These are phyloP conservation scores for Hypselothyrea guttata DNA, from an alignment of 2,888 invertebrate species.

Conservation along the genomic window DNA sequence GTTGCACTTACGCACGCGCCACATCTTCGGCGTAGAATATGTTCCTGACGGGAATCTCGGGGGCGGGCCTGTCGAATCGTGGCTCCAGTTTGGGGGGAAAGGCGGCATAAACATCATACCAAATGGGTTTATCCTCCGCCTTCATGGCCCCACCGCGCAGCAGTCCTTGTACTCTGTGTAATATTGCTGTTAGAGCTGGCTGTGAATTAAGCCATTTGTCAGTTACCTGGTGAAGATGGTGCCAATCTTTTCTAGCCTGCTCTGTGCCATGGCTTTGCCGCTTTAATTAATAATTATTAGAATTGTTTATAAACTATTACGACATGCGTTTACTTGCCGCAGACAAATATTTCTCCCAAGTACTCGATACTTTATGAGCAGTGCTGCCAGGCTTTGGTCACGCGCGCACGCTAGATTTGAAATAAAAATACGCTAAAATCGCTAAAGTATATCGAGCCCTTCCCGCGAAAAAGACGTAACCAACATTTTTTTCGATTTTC, in stretches of 20 bases:
- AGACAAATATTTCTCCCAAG: background rate
- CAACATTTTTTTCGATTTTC: no score
- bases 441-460: no score
- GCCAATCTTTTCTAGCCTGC: conserved; percentile 88
- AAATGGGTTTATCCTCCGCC: conserved; percentile 92
- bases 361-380: conserved; percentile 52
- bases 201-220: accelerated
- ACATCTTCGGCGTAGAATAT: conserved; percentile 93
- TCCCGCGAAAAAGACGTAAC: no score
- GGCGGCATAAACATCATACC: conserved; percentile 95
- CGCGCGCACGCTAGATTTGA: no score
- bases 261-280: conserved; percentile 84
- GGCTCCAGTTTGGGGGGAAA: conserved; percentile 96
- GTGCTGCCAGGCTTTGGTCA: no score
- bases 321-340: conserved; percentile 51
- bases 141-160: conserved; percentile 90
- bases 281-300: conserved; percentile 30
- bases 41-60: conserved; percentile 85
- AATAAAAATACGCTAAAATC: no score
- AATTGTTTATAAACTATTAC: conserved; percentile 50
- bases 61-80: conserved; percentile 86
- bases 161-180: conserved; percentile 87
- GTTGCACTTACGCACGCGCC: conserved; percentile 88
- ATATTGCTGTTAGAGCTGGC: background rate
- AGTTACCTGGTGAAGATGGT: conserved; percentile 87